Conservation (phyloP, 2,888 invertebrate genomes). For the Villa cingulata region DNA sequence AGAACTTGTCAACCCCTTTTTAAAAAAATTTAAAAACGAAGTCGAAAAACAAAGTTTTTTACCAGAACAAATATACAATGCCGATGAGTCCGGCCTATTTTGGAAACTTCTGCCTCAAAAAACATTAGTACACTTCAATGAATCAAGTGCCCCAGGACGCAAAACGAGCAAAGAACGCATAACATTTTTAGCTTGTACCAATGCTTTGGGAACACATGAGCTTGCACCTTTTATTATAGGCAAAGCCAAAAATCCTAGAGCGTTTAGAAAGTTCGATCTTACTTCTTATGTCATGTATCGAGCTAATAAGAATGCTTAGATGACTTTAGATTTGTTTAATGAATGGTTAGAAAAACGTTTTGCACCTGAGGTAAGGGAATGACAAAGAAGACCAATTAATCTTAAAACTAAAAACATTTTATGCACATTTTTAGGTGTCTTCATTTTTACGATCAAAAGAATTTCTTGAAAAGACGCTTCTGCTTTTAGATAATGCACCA, state of each 20-base stretch:
- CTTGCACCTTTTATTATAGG: slow-evolving; percentile 2
- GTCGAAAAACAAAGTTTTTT: not conserved
- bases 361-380: too few relatives aligned
- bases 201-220: slow-evolving; percentile 16
- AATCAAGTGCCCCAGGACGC: not conserved
- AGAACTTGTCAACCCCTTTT: not conserved
- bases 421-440: too few relatives aligned
- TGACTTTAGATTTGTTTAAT: too few relatives aligned
- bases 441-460: slow-evolving; percentile 2
- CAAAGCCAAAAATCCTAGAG: too few relatives aligned
- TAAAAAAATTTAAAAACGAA: not conserved
- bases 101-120: not conserved
- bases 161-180: slow-evolving; percentile 14
- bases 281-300: too few relatives aligned
- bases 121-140: not conserved
- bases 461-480: slow-evolving; percentile 13
- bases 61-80: not conserved
- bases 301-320: too few relatives aligned
- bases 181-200: slow-evolving; percentile 13
- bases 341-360: too few relatives aligned
- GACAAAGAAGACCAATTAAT: too few relatives aligned
- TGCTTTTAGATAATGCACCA: slow-evolving; percentile 12
- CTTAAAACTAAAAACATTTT: too few relatives aligned
- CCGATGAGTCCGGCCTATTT: not conserved
- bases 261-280: too few relatives aligned